These are phyloP conservation scores for Amyelois transitella DNA, from an alignment of 1,140 invertebrate species.

Conservation along the genomic window DNA sequence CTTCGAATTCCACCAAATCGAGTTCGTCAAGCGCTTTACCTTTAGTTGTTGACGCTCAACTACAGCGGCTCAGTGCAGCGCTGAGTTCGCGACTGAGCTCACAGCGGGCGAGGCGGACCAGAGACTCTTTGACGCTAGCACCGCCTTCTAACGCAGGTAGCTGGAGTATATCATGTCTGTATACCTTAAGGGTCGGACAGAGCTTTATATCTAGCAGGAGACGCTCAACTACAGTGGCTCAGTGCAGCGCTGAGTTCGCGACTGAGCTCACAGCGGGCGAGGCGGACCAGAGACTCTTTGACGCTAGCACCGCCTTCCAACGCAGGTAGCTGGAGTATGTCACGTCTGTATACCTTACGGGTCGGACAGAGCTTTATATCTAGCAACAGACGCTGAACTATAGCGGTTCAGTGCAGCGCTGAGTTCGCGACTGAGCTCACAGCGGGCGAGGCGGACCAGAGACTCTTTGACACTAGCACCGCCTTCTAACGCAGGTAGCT, in stretches of 20 bases:
- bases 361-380: slow-evolving; percentile 11
- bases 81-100: slow-evolving; percentile 32
- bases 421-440: slow-evolving; percentile 27
- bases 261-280: slow-evolving; percentile 26
- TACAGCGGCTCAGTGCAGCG: slow-evolving; percentile 44
- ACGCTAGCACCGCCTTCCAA: not conserved
- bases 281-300: slow-evolving; percentile 27
- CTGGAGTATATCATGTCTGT: too few relatives aligned
- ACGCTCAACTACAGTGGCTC: slow-evolving; percentile 46
- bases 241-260: slow-evolving; percentile 38
- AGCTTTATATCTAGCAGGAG: slow-evolving; percentile 24
- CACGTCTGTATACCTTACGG: too few relatives aligned
- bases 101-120: slow-evolving; percentile 22
- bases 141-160: not conserved
- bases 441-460: slow-evolving; percentile 22
- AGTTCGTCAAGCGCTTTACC: slow-evolving; percentile 14
- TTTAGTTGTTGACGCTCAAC: slow-evolving; percentile 41
- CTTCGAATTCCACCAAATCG: slow-evolving; percentile 2
- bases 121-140: slow-evolving; percentile 22
- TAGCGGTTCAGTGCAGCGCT: slow-evolving; percentile 46
- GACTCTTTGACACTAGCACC: slow-evolving; percentile 21
- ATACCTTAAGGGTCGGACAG: slow-evolving; percentile 15
- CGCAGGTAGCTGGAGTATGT: too few relatives aligned
- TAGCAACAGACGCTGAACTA: slow-evolving; percentile 45
- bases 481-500: not conserved